These are phyloP conservation scores for Peromyscus attwateri DNA, from an alignment of 2,797 vertebrate species.

Conservation along the genomic window DNA sequence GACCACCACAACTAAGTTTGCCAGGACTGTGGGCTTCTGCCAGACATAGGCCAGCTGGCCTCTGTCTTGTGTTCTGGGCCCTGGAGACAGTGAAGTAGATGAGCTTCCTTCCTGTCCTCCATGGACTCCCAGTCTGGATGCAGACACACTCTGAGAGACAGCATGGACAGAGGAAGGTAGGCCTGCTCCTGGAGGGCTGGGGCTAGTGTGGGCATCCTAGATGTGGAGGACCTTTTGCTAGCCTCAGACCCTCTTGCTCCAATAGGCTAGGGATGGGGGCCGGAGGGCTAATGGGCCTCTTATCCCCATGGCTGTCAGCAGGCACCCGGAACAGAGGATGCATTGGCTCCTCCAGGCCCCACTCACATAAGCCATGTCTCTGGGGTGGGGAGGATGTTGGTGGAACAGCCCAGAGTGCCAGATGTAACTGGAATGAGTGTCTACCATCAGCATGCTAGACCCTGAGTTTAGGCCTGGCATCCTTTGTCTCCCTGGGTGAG, in stretches of 20 bases:
- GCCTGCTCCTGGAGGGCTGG: background rate
- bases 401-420: background rate
- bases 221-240: background rate
- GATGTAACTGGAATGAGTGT: no score
- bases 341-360: background rate
- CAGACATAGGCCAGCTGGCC: background rate
- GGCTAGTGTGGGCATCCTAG: background rate
- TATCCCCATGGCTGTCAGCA: background rate
- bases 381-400: background rate
- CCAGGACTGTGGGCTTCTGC: background rate
- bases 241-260: background rate
- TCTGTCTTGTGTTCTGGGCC: background rate
- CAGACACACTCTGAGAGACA: background rate
- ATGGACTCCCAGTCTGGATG: background rate
- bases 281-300: background rate
- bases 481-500: background rate
- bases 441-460: background rate
- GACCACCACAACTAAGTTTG: background rate
- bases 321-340: background rate
- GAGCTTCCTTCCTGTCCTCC: background rate
- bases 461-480: background rate
- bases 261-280: no score
- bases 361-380: background rate
- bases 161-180: background rate
- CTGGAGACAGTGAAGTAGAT: background rate